Base-by-base conservation (phyloP, 2,797 vertebrate species). In the Notolepis coatsorum region DNA sequence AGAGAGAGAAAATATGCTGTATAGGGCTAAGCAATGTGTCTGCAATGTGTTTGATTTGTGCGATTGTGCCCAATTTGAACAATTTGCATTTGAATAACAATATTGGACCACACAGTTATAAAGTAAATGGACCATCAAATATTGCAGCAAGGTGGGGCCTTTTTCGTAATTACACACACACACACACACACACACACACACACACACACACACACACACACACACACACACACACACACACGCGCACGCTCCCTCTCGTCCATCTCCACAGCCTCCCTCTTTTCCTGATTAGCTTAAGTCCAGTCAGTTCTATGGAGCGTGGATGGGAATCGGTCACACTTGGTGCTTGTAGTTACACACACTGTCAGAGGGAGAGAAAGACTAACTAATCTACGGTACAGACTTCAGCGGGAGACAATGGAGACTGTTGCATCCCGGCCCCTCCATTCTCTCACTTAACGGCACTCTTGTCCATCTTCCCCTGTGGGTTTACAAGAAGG, bases 291-390 rank as follows among this genome's bases (percentile, higher is more conserved):
- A 79, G 75, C 65, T 72, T 59, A 45, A 75, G 71, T 61, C 64
- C 56, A 27, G 61, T 41, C 67, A 33, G 72, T 60, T 57, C 49
- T 64, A 63, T 71, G 25, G 52, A 70, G 42, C 54, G 56, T 80
- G 60, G 80, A 85, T 79, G 46, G 66, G 46, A 72, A 75, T 85
- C 39, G 63, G 81, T 85, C 79, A 80, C 69, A 73, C 81, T 73
- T 77, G 76, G 73, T 68, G 52, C 68, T 75, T 62, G 47, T 43
- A 43, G 81, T 90, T 80, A 69, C 77, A 73, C 72, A 77, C 73
- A 21, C 75, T 82, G 84, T 86, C 84, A 76, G 73, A 69, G 65
- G 31, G 50, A 39, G 64, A 84, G 73, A 83, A 68, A 63, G 66
- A 63, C 71, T 53, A 8, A n/a, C 65, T 85, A 64, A 87, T 84